Conservation (phyloP, 2,888 invertebrate species). For the Gasteruption jaculator region DNA sequence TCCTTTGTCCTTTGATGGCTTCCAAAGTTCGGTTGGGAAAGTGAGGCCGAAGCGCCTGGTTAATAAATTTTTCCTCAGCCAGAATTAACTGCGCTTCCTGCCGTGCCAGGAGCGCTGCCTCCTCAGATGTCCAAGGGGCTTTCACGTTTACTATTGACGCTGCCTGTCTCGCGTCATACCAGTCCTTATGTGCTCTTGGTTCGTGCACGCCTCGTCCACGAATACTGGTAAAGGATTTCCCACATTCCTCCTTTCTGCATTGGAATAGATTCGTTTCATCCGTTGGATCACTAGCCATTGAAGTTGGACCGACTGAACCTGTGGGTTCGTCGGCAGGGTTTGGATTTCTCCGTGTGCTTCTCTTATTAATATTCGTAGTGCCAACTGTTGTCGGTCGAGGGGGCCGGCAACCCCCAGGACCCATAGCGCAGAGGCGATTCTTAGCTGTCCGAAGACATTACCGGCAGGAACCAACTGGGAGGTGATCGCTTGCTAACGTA, state of each 20-base stretch:
- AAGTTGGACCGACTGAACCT: constrained; percentile 2
- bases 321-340: constrained; percentile 5
- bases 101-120: constrained; percentile 12
- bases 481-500: no score
- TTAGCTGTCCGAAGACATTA: no score
- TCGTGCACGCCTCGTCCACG: constrained; percentile 13
- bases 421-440: no score
- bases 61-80: constrained; percentile 8
- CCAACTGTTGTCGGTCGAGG: neutral
- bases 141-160: neutral
- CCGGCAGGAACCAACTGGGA: no score
- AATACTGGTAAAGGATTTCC: neutral
- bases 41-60: constrained; percentile 2
- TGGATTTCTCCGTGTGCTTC: no score
- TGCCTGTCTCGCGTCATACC: constrained; percentile 3
- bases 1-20: constrained; percentile 59
- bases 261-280: no score
- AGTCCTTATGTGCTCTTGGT: constrained; percentile 5
- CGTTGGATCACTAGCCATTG: neutral
- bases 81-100: constrained; percentile 12
- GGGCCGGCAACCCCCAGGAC: constrained; percentile 10
- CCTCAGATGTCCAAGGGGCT: constrained; percentile 17
- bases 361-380: no score
- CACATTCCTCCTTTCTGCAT: constrained; percentile 2
- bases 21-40: constrained; percentile 38